Conservation (phyloP, 2,888 invertebrate species). For the Torymus tubicola region DNA sequence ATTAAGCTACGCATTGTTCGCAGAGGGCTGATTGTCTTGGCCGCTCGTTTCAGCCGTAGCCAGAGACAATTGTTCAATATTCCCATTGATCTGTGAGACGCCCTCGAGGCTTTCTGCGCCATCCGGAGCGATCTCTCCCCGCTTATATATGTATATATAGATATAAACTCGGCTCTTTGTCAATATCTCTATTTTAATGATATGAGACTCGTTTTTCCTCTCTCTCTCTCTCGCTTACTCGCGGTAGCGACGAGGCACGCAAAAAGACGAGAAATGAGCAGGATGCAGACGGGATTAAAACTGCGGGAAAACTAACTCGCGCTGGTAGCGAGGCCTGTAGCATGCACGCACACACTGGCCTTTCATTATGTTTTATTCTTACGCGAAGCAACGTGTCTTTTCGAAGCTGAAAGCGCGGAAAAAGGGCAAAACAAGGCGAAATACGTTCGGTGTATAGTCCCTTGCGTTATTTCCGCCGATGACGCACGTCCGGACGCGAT, state of each 20-base stretch:
- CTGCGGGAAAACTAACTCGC: constrained; percentile 14
- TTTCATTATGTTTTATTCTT: constrained; percentile 20
- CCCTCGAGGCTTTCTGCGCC: constrained; percentile 62
- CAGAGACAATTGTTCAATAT: constrained; percentile 77
- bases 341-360: constrained; percentile 7
- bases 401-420: constrained; percentile 21
- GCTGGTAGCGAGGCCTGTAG: not conserved
- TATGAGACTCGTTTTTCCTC: constrained; percentile 68
- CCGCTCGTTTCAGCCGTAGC: constrained; percentile 74
- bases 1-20: constrained; percentile 76
- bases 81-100: constrained; percentile 75
- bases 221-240: not conserved
- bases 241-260: constrained; percentile 34
- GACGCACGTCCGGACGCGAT: constrained; percentile 47
- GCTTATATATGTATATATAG: constrained; percentile 5
- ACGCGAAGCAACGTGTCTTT: constrained; percentile 32
- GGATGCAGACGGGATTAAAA: not conserved
- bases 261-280: constrained; percentile 44
- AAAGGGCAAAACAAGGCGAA: not conserved
- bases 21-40: constrained; percentile 75
- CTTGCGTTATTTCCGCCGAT: constrained; percentile 39
- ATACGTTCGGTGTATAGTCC: not conserved
- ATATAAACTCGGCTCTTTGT: constrained; percentile 67
- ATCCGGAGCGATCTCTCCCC: constrained; percentile 24
- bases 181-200: constrained; percentile 76